These are phyloP conservation scores for Drosophila limbata DNA, from an alignment of 2,888 invertebrate genomes.

Conservation along the genomic window DNA sequence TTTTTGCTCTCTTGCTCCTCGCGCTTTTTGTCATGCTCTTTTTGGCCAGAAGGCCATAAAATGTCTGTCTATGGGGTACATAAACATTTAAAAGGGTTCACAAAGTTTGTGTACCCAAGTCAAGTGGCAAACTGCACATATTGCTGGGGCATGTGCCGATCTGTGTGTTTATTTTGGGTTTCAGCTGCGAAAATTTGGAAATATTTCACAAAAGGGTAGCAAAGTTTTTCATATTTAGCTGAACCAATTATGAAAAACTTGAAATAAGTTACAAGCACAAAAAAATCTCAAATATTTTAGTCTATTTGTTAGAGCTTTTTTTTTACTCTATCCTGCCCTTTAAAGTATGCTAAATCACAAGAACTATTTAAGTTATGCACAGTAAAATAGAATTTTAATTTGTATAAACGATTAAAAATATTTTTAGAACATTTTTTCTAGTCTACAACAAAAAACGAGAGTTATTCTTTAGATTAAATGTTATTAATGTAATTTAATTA, in stretches of 20 bases:
- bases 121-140: constrained; percentile 35
- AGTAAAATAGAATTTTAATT: no score
- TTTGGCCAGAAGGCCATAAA: constrained; percentile 52
- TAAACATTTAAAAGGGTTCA: constrained; percentile 45
- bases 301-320: not conserved
- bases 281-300: not conserved
- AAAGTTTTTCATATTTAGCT: constrained; percentile 2
- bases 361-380: not conserved
- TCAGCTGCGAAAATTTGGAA: not conserved
- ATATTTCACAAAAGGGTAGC: no score
- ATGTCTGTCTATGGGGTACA: constrained; percentile 36
- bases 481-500: not conserved
- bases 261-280: not conserved
- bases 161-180: constrained; percentile 1
- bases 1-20: constrained; percentile 1
- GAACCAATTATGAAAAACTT: not conserved
- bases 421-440: no score
- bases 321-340: not conserved
- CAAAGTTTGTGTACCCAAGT: constrained; percentile 32
- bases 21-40: constrained; percentile 36
- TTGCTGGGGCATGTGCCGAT: constrained; percentile 11
- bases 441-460: no score
- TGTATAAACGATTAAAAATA: no score
- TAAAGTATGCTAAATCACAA: not conserved
- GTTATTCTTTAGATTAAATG: no score